Evolutionary conservation across 2,113 vertebrate genomes (phyloP).

Genomic region (Amia ocellicauda): DNA sequence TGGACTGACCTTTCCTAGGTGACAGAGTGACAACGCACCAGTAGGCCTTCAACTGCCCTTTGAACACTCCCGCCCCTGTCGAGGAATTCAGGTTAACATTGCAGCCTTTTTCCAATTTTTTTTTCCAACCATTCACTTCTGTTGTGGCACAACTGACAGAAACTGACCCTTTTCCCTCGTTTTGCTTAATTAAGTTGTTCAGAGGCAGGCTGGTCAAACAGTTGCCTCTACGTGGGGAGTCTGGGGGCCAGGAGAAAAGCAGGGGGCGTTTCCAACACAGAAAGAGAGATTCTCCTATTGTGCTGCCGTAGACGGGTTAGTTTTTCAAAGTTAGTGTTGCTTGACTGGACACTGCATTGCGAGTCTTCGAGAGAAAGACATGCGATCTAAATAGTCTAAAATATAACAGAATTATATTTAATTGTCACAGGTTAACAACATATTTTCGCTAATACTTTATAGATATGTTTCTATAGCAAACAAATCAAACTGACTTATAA

Average conservation of each 20-base stretch:
- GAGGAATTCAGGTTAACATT: conserved; percentile 73
- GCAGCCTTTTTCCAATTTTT: conserved; percentile 38
- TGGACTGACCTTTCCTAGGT: conserved; percentile 6
- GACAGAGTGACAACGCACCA: conserved; percentile 65
- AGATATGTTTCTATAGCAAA: too few species aligned
- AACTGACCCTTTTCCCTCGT: conserved; percentile 60
- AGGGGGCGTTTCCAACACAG: conserved; percentile 34
- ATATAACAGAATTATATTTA: too few species aligned
- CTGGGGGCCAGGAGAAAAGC: conserved; percentile 27
- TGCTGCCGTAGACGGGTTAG: conserved; percentile 63
- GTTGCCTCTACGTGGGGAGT: conserved; percentile 68
- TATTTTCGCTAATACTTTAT: too few species aligned
- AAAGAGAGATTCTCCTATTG: conserved; percentile 50
- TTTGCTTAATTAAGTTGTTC: conserved; percentile 78
- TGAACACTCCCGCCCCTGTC: conserved; percentile 58
- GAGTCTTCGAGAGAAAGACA: conserved; percentile 18
- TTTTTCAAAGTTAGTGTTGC: conserved; percentile 71
- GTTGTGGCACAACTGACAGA: conserved; percentile 53
- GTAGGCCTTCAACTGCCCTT: conserved; percentile 63
- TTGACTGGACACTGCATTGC: conserved; percentile 56
- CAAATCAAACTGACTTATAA: too few species aligned
- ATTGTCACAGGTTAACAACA: too few species aligned
- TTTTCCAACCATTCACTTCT: conserved; percentile 35
- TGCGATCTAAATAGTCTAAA: conserved; percentile 13
- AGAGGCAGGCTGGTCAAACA: conserved; percentile 68